phyloP scores from a whole-genome alignment of 2,888 invertebrate genomes.

The Nomada hirtipes region DNA sequence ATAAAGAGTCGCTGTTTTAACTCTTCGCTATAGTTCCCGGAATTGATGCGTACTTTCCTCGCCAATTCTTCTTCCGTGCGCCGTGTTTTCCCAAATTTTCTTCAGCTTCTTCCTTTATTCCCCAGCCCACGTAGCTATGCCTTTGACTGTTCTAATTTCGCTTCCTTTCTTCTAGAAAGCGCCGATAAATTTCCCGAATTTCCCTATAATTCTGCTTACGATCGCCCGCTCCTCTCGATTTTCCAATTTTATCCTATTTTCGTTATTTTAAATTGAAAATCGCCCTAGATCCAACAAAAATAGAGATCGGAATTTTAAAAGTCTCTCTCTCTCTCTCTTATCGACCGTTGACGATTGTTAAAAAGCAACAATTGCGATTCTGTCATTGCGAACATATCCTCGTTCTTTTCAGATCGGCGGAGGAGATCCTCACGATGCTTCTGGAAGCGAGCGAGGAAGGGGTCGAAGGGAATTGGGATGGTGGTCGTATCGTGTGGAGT shows the following conservation, averaged over 20 bases:
- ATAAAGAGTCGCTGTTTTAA: constrained; percentile 43
- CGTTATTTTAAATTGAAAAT: not conserved
- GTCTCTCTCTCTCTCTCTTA: not conserved
- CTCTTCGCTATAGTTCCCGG: constrained; percentile 13
- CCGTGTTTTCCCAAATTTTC: constrained; percentile 18
- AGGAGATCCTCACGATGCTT: constrained; percentile 96
- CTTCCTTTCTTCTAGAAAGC: not conserved
- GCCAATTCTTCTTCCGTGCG: not conserved
- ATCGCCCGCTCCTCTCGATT: not conserved
- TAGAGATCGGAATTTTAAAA: not conserved
- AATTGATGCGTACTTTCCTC: not conserved
- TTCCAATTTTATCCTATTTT: constrained; percentile 7
- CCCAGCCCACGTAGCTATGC: not conserved
- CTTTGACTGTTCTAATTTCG: constrained; percentile 27
- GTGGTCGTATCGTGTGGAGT: constrained; percentile 95
- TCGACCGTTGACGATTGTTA: not conserved
- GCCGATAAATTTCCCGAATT: constrained; percentile 18
- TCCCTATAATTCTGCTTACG: not conserved
- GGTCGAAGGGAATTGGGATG: constrained; percentile 89
- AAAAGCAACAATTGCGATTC: not conserved
- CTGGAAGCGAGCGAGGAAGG: constrained; percentile 94
- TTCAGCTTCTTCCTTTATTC: constrained; percentile 4
- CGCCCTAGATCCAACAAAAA: not conserved
- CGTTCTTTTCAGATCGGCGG: constrained; percentile 83
- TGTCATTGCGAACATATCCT: not conserved